Base-by-base conservation (phyloP, 2,113 vertebrate species). In the Muscicapa adusta region DNA sequence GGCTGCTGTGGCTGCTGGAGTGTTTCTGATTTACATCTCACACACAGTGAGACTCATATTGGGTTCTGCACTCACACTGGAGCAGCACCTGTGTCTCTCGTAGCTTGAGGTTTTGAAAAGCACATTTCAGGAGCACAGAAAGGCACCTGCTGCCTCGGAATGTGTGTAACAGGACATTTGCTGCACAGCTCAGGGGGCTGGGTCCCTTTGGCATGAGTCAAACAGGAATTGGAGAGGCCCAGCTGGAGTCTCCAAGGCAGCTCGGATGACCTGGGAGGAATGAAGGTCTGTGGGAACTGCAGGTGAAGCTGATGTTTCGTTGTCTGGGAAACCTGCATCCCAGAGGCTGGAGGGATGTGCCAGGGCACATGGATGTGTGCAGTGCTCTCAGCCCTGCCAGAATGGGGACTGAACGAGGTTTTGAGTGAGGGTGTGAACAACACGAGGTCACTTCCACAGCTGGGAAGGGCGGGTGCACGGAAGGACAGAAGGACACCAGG, bases 21-120 rank as follows among this genome's bases (percentile, higher is more conserved):
- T 2, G 7, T 5, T 24, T 28, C 19, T 56, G 48, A 10, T 74
- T 34, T 45, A 28, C 17, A 6, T 25, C 63, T 43, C 56, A 10
- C 9, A 4, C 6, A 8, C 12, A 14, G 26, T 10, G 56, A 72
- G 12, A 31, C 40, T 70, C 4, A 0, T 5, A 50, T n/a, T 14
- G 8, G 62, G 18, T 7, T 51, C 51, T 29, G n/a, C 3, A 3
- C 66, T 42, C 7, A 2, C 8, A 2, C 10, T 8, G 28, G n/a
- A 36, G 67, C 3, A 3, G 43, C 51, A 15, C 34, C 40, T 3
- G 22, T 13, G 5, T 14, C 25, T 53, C n/a, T 9, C 0, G 0
- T 0, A 33, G 63, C 54, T 34, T 0, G 40, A 72, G 50, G 23
- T 45, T 45, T 22, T 45, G 31, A 53, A 43, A 63, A 50, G 34